Evolutionary conservation across 2,888 invertebrate species (phyloP), one percentile per base, ranked within the genome.

Genomic region (Chrysolina oricalcia): DNA sequence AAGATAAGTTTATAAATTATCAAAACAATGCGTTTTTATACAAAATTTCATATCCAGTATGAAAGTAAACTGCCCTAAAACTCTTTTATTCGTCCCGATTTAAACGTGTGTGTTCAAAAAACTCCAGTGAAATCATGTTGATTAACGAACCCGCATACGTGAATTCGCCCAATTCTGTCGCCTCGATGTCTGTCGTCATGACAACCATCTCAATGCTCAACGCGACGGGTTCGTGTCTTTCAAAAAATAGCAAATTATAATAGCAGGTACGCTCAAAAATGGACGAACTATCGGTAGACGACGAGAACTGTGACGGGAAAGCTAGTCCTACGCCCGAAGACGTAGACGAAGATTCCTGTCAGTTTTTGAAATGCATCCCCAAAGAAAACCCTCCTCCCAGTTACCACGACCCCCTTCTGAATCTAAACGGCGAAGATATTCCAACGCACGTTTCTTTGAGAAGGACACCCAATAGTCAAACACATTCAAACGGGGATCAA

Each of bases 131-230:
- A 59, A 50, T 66, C 41, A 56, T 65, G 70, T 48, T 41, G 23
- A 41, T 23, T 41, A 53, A 35, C 50, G 41, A 17, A 15, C n/a
- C 27, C 43, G 66, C 41, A 70, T 43, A 43, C 17, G 53, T 73
- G 70, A 70, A 73, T 48, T 70, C 73, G 66, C 69, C 48, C 40
- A 72, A 69, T 63, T 43, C 23, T 71, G 87, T 83, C 88, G 88
- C 87, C 88, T 79, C 82, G 76, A 82, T 85, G 88, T 88, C 88
- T 87, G 86, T 88, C 84, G 82, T 84, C 87, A 88, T 88, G 86
- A 86, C 83, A 88, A 88, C 88, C 77, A 79, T 77, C 80, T 81
- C 81, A 48, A 62, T 74, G 73, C 69, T 72, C 78, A 78, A 79
- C 78, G 65, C 70, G 48, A 72, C 62, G 40, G 43, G 53, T 65